A percentile compares a stretch with the other conserved stretches of the same genome.
Conservation (phyloP, 2,888 invertebrate species). For the Furcula furcula region DNA sequence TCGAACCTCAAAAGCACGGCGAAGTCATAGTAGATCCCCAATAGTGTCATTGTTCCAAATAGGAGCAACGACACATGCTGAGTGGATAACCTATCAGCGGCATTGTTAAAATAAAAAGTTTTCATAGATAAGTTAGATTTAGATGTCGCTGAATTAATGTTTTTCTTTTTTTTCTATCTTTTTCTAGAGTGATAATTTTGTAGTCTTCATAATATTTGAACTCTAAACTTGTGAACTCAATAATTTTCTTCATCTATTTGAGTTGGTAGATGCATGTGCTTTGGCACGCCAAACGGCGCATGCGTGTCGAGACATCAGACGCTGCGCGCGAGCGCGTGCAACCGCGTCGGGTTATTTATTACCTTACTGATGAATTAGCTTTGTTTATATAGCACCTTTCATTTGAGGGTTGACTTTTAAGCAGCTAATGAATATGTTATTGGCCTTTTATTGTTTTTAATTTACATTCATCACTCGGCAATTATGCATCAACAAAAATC, state of each 20-base stretch:
- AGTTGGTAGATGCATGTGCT: conserved; percentile 52
- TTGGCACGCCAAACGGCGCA: conserved; percentile 69
- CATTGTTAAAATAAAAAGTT: no score
- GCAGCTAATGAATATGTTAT: conserved; percentile 65
- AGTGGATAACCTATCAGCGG: no score
- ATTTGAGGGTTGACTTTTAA: conserved; percentile 56
- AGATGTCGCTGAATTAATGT: no score
- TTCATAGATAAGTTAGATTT: no score
- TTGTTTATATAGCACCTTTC: conserved; percentile 60
- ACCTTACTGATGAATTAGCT: conserved; percentile 61
- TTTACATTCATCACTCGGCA: conserved; percentile 43
- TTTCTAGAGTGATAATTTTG: no score
- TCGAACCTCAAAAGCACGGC: no score
- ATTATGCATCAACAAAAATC: conserved; percentile 26
- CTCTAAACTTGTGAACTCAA: conserved; percentile 14
- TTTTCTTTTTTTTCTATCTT: no score
- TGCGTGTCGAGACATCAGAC: conserved; percentile 65
- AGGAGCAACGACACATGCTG: no score
- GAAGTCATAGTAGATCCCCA: no score
- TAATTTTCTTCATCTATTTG: conserved; percentile 33
- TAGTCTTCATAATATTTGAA: no score
- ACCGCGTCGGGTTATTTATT: conserved; percentile 67
- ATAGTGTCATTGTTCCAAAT: no score
- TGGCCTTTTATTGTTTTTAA: conserved; percentile 43
- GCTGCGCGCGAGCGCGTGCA: conserved; percentile 75